Evolutionary conservation across 2,797 vertebrate genomes (phyloP), one percentile per base, ranked within the genome.

Genomic region (Smutsia temminckii): DNA sequence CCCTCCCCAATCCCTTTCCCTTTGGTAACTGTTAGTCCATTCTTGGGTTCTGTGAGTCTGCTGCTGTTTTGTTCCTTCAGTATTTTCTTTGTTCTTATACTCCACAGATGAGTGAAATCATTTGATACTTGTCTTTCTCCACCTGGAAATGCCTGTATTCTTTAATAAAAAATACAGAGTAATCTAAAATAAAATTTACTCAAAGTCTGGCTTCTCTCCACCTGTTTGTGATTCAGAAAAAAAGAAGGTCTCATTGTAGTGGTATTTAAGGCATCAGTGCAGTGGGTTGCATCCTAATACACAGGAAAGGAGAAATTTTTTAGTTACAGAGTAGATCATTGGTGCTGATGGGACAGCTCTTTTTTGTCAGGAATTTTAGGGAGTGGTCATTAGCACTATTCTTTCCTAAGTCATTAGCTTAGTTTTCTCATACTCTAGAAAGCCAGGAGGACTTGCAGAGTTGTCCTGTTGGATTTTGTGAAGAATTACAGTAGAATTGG

Each of bases 391-490:
- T 81, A 81, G 34, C 20, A 10, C 20, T 63, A 1, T 34, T 71
- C 25, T 92, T 85, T 85, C 85, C 90, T 86, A 84, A 87, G 72
- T 74, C 53, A 63, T 17, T 72, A 46, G 12, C 84, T 80, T 89
- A 16, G 13, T 87, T 95, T 89, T 85, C 74, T 79, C 29, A 75
- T 64, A 80, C 9, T 94, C 42, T 88, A 21, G 81, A 68, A 93
- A 95, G 55, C 53, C 42, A n/a, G 68, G 59, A 85, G 59, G 29
- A 64, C 83, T 93, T 96, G n/a, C 4, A 42, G 75, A 59, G 34
- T 94, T 92, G 59, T 68, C 34, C 75, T 61, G 8, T 84, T 91
- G 77, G 63, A 53, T 94, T 95, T 84, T 86, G 46, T 95, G 57
- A 93, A 87, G 66, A 87, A 85, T 91, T 77, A 51, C 37, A 59